Conservation (phyloP, 2,888 invertebrate species). For the Pilophorus perplexus region DNA sequence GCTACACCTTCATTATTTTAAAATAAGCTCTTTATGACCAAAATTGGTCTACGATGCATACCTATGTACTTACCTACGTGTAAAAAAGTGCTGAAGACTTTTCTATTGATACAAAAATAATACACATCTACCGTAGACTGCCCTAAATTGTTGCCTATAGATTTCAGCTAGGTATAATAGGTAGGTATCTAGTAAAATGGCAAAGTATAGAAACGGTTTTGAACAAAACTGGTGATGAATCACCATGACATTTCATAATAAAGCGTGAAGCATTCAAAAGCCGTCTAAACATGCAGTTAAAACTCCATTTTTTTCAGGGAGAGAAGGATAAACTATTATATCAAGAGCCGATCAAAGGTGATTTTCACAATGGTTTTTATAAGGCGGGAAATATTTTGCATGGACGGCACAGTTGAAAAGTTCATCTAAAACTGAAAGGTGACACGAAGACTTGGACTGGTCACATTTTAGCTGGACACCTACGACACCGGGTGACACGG, state of each 20-base stretch:
- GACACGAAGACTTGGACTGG: not conserved
- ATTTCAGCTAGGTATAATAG: too few species aligned
- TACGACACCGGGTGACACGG: conserved; percentile 11
- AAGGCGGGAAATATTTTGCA: conserved; percentile 1
- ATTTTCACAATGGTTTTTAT: not conserved
- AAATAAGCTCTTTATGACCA: too few species aligned
- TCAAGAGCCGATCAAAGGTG: too few species aligned
- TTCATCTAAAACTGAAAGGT: too few species aligned
- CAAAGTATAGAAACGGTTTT: conserved; percentile 5
- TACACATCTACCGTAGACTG: too few species aligned
- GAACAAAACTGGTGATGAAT: conserved; percentile 14
- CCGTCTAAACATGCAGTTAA: conserved; percentile 44
- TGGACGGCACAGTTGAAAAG: conserved; percentile 22
- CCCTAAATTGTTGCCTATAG: too few species aligned
- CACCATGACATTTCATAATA: conserved; percentile 15
- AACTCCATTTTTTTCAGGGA: conserved; percentile 11
- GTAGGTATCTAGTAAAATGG: conserved; percentile 12
- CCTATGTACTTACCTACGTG: too few species aligned
- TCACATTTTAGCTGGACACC: not conserved
- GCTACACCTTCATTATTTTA: too few species aligned
- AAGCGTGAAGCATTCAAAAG: conserved; percentile 46
- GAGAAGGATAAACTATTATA: not conserved
- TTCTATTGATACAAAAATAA: too few species aligned
- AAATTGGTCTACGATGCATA: too few species aligned
- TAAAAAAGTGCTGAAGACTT: too few species aligned